These are phyloP conservation scores for Folsomia manolachei DNA, from an alignment of 2,888 invertebrate genomes.

Conservation along the genomic window DNA sequence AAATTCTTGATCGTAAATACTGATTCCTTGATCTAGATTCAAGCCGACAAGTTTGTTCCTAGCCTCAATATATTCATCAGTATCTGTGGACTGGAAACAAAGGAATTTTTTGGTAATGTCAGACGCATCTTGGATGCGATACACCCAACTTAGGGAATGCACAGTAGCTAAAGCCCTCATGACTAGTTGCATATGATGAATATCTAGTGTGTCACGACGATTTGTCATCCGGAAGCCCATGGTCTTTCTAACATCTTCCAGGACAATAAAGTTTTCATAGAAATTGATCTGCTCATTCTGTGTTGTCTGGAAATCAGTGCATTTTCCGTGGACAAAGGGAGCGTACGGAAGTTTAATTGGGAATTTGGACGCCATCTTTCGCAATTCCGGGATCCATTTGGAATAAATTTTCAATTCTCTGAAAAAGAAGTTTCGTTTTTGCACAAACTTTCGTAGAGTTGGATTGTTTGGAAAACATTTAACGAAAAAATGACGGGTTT, in stretches of 20 bases:
- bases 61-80: not conserved
- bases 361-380: conserved; percentile 21
- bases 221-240: not conserved
- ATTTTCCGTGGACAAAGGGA: not conserved
- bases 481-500: not conserved
- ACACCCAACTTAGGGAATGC: conserved; percentile 6
- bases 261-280: conserved; percentile 3
- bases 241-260: conserved; percentile 10
- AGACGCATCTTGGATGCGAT: not conserved
- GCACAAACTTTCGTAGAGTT: not conserved
- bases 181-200: not conserved
- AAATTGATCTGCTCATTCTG: not conserved
- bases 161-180: not conserved
- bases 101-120: not conserved
- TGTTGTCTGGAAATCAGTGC: conserved; percentile 6
- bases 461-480: conserved; percentile 6
- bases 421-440: not conserved
- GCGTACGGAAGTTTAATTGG: conserved; percentile 8
- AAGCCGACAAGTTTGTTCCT: not conserved
- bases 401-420: conserved; percentile 22
- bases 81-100: not conserved
- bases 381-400: conserved; percentile 23
- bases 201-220: not conserved
- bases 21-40: not conserved
- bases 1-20: not conserved